A percentile compares a stretch with the other conserved stretches of the same genome.
Conservation (phyloP, 2,797 vertebrate species). For the Ataeniobius toweri region DNA sequence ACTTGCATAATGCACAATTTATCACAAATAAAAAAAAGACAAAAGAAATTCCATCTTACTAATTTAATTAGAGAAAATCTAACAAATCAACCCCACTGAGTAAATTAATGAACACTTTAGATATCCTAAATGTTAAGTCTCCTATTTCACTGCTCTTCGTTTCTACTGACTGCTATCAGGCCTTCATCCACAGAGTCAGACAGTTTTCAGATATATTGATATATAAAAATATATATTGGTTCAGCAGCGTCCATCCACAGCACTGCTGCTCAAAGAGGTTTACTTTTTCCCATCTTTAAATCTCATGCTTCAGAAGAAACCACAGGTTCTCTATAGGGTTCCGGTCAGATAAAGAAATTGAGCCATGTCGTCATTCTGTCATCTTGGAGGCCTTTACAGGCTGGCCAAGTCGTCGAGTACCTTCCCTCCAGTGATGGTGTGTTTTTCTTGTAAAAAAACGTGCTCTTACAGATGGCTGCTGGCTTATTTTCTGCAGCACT, state of each 20-base stretch:
- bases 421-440: background rate
- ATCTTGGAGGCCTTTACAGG: background rate
- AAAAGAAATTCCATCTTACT: background rate
- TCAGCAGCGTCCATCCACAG: background rate
- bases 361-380: background rate
- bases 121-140: background rate
- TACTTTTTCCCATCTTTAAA: background rate
- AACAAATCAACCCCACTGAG: background rate
- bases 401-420: background rate
- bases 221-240: background rate
- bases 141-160: background rate
- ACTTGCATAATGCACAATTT: background rate
- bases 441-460: background rate
- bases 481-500: background rate
- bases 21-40: background rate
- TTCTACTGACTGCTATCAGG: background rate
- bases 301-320: background rate
- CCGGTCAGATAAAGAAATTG: too few relatives aligned
- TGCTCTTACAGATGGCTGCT: too few relatives aligned
- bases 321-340: background rate
- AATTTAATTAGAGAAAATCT: constrained; percentile 1
- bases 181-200: background rate
- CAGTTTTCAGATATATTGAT: too few relatives aligned
- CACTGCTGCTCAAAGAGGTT: background rate
- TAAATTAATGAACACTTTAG: background rate